Base-by-base conservation (phyloP, 2,797 vertebrate genomes). In the Ptychadena robeensis region DNA sequence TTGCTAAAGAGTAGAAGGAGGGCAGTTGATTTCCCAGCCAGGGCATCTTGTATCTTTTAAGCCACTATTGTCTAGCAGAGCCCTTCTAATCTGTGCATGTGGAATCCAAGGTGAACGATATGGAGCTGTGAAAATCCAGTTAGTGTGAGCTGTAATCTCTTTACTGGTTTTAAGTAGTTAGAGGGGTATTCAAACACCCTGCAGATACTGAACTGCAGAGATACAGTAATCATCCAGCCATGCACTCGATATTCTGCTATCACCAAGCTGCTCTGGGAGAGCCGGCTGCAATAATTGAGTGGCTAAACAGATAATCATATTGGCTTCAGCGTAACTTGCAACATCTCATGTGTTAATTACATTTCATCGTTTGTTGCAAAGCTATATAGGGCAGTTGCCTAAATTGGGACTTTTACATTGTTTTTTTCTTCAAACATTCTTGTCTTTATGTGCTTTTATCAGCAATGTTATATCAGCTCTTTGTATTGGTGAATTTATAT, bases 91-190 rank as follows among this genome's bases (percentile, higher is more conserved):
- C 95, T 91, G 94, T 80, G 92, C 90, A 91, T 92, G 93, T 96
- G 94, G 95, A 96, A 96, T 96, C 94, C 93, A 88, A 91, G 94
- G 90, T 32, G 93, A 95, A 92, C 88, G 95, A 96, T 97, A 93
- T 87, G 88, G 95, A 95, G 93, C 97, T 98, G 96, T 97, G 96
- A 95, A 96, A 99, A 99, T 99, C 98, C 96, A 95, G 94, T 99
- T 98, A 98, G 94, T 91, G 93, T 90, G 94, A 95, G 94, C 96
- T 98, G 96, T 98, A 98, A 99, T 98, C 97, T 98, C 95, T 97
- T 98, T 97, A 97, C 95, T 94, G 95, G 95, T 92, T 96, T 95
- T 94, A 93, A 95, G 94, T 92, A 95, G 96, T 95, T 94, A 89
- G 91, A 94, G 92, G 92, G 94, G 92, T 92, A 87, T 91, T 89